Evolutionary conservation across 2,113 vertebrate species (phyloP).

Genomic region (Bubalus kerabau): DNA sequence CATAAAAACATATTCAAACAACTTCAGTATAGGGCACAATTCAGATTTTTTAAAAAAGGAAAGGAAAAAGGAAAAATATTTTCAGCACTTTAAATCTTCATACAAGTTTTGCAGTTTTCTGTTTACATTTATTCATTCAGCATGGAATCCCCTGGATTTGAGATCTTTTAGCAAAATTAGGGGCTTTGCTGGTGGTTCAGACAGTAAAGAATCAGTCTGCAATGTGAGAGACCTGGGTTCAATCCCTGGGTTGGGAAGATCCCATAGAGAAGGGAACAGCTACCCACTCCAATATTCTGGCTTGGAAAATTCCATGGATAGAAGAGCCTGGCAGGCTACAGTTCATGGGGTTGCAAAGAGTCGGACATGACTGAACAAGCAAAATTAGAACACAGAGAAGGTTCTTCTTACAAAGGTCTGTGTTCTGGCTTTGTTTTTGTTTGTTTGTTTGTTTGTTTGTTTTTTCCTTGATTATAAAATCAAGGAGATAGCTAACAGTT

Average conservation of each 20-base stretch:
- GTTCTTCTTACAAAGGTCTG: constrained; percentile 56
- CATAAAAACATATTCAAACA: constrained; percentile 88
- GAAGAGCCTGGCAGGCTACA: background rate
- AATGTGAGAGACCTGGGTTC: background rate
- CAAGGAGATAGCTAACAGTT: background rate
- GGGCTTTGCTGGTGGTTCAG: background rate
- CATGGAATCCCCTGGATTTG: constrained; percentile 73
- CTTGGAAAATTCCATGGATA: background rate
- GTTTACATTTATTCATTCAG: constrained; percentile 70
- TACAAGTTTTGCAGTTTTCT: constrained; percentile 36
- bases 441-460: no score
- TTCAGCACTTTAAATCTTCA: constrained; percentile 77
- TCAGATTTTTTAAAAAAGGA: constrained; percentile 61
- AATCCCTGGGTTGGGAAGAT: background rate
- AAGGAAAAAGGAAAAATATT: constrained; percentile 51
- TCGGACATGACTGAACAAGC: background rate
- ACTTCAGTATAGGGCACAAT: constrained; percentile 83
- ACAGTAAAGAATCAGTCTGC: background rate
- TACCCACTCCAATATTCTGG: background rate
- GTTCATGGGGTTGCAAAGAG: background rate
- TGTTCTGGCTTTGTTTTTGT: background rate
- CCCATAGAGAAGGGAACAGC: background rate
- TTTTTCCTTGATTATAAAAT: background rate
- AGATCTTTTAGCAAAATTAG: constrained; percentile 75
- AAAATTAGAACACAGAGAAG: constrained; percentile 54